These are phyloP conservation scores for Sebastes minor DNA, from an alignment of 2,797 vertebrate species.

Conservation along the genomic window DNA sequence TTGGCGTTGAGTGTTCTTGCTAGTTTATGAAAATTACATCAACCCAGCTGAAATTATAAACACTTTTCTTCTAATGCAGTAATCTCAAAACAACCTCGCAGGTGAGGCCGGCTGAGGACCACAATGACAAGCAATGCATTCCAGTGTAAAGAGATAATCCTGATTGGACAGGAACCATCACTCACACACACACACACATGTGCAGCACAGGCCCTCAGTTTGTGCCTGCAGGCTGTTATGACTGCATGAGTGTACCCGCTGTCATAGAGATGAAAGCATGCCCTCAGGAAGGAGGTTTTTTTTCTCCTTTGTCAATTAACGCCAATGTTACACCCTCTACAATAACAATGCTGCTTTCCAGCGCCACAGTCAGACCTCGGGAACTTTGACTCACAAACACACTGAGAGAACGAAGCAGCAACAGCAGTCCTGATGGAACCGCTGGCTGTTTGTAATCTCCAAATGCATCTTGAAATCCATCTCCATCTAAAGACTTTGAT, in stretches of 20 bases:
- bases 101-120: slow-evolving; percentile 51
- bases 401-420: not conserved
- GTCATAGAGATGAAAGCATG: slow-evolving; percentile 82
- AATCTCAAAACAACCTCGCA: slow-evolving; percentile 35
- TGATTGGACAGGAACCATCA: slow-evolving; percentile 59
- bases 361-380: slow-evolving; percentile 37
- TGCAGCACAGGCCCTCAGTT: slow-evolving; percentile 49
- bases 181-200: not conserved
- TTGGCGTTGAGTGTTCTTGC: slow-evolving; percentile 37
- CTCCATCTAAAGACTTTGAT: slow-evolving; percentile 27
- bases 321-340: slow-evolving; percentile 81
- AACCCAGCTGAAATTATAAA: slow-evolving; percentile 31
- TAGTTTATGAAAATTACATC: slow-evolving; percentile 42
- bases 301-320: slow-evolving; percentile 78
- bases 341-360: slow-evolving; percentile 76
- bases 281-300: slow-evolving; percentile 72
- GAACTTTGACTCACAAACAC: slow-evolving; percentile 41
- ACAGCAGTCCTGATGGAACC: not conserved
- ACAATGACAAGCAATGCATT: slow-evolving; percentile 72
- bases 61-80: slow-evolving; percentile 1
- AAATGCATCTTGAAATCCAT: slow-evolving; percentile 34
- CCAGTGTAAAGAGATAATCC: slow-evolving; percentile 73
- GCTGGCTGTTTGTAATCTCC: slow-evolving; percentile 27
- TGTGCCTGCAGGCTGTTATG: slow-evolving; percentile 79
- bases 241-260: slow-evolving; percentile 75